These are phyloP conservation scores for Harpagifer antarcticus DNA, from an alignment of 2,797 vertebrate species.

Conservation along the genomic window DNA sequence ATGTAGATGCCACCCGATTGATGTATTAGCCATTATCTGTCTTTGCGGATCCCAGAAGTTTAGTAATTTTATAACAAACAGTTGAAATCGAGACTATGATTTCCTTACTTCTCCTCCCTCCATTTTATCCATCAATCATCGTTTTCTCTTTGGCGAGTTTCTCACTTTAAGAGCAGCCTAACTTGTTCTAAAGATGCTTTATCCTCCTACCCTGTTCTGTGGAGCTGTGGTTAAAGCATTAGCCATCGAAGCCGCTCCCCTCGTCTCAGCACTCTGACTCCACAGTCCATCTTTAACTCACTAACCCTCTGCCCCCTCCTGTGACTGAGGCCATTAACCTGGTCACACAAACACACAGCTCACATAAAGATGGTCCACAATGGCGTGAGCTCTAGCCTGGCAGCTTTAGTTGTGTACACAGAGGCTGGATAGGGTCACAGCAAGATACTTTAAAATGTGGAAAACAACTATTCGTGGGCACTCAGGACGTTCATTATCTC, in stretches of 20 bases:
- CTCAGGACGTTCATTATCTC: neutral
- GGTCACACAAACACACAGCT: slow-evolving; percentile 46
- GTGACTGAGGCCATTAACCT: slow-evolving; percentile 63
- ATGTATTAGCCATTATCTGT: slow-evolving; percentile 1
- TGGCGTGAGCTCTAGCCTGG: slow-evolving; percentile 21
- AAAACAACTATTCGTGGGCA: neutral
- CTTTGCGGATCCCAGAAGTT: neutral
- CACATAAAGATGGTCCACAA: slow-evolving; percentile 45
- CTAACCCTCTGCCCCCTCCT: slow-evolving; percentile 50
- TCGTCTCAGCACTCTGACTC: slow-evolving; percentile 19
- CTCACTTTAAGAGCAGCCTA: slow-evolving; percentile 18
- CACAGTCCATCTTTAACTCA: slow-evolving; percentile 49
- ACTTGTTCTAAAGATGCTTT: slow-evolving; percentile 33
- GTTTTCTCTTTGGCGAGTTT: slow-evolving; percentile 1
- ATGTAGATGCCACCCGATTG: neutral
- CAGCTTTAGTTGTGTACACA: slow-evolving; percentile 31
- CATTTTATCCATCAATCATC: slow-evolving; percentile 22
- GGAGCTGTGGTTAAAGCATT: slow-evolving; percentile 55
- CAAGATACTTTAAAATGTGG: slow-evolving; percentile 16
- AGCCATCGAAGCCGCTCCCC: slow-evolving; percentile 37
- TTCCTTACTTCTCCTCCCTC: neutral
- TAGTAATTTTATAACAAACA: neutral
- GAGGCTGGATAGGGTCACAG: slow-evolving; percentile 24
- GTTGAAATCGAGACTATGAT: neutral
- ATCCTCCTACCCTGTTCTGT: slow-evolving; percentile 25